These are phyloP conservation scores for Drosophila pseudotakahashii DNA, from an alignment of 2,888 invertebrate genomes.

Conservation along the genomic window DNA sequence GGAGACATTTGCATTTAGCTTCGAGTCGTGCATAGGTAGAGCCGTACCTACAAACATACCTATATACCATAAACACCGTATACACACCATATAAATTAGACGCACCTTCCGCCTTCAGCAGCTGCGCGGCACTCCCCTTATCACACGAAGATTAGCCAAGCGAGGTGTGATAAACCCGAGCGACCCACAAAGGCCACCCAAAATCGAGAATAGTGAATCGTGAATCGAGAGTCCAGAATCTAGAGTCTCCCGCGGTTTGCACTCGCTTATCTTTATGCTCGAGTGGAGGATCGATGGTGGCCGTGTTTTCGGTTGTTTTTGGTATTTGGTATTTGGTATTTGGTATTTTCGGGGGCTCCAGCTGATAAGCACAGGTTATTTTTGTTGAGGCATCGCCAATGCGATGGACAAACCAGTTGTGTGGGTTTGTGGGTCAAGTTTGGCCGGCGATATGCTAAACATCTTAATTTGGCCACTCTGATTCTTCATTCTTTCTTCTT, in stretches of 20 bases:
- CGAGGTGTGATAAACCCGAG: constrained; percentile 25
- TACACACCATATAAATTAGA: constrained; percentile 57
- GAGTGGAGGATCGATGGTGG: constrained; percentile 6
- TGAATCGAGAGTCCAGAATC: constrained; percentile 4
- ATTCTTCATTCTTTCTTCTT: too few relatives aligned
- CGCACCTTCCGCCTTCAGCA: constrained; percentile 38
- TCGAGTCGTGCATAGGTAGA: background rate
- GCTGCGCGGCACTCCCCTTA: constrained; percentile 37
- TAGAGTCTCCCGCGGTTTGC: constrained; percentile 12
- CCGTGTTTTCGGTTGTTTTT: background rate
- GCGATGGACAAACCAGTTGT: constrained; percentile 7
- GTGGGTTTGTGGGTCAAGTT: constrained; percentile 32
- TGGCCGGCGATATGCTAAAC: constrained; percentile 14
- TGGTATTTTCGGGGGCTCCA: background rate
- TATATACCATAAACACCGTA: background rate
- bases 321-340: too few relatives aligned
- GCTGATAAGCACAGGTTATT: constrained; percentile 19
- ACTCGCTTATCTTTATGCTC: constrained; percentile 30
- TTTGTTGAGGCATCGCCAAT: background rate
- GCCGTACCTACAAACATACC: background rate
- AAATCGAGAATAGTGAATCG: background rate
- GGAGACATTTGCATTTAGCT: constrained; percentile 64
- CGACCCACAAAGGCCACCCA: constrained; percentile 1
- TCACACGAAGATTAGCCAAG: constrained; percentile 28
- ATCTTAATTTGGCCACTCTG: background rate